Evolutionary conservation across 2,888 invertebrate genomes (phyloP).

Genomic region (Seira ritae): DNA sequence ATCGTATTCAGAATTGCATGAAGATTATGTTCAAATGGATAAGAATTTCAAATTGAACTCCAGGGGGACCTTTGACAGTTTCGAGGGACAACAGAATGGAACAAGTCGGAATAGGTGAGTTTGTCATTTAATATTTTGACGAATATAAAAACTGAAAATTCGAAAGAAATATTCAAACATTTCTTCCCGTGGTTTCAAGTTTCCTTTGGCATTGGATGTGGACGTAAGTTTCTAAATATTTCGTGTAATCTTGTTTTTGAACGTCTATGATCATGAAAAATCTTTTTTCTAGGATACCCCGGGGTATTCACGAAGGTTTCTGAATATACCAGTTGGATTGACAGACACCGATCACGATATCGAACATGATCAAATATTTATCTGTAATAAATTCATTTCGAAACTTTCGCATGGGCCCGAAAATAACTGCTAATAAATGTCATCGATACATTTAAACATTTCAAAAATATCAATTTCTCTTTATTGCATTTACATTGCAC

Average conservation of each 20-base stretch:
- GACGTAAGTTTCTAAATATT: background rate
- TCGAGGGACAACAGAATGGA: conserved; percentile 29
- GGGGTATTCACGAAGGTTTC: conserved; percentile 66
- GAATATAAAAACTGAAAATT: background rate
- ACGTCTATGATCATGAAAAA: background rate
- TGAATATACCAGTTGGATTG: conserved; percentile 65
- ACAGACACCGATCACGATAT: conserved; percentile 53
- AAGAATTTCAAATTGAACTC: no score
- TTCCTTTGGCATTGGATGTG: conserved; percentile 57
- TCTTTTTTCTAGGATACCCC: conserved; percentile 50
- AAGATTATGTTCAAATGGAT: no score
- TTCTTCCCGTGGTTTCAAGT: no score
- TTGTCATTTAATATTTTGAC: no score
- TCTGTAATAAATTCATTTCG: background rate
- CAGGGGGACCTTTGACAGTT: conserved; percentile 58
- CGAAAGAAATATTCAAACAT: background rate
- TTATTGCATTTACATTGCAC: no score
- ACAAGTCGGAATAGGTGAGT: conserved; percentile 58
- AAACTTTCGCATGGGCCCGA: no score
- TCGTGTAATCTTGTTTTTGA: background rate
- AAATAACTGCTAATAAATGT: no score
- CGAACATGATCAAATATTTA: background rate
- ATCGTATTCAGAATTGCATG: no score
- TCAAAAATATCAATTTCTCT: no score
- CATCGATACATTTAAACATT: no score